phyloP scores from a whole-genome alignment of 2,888 invertebrate species.

The Lithophane ornitopus region DNA sequence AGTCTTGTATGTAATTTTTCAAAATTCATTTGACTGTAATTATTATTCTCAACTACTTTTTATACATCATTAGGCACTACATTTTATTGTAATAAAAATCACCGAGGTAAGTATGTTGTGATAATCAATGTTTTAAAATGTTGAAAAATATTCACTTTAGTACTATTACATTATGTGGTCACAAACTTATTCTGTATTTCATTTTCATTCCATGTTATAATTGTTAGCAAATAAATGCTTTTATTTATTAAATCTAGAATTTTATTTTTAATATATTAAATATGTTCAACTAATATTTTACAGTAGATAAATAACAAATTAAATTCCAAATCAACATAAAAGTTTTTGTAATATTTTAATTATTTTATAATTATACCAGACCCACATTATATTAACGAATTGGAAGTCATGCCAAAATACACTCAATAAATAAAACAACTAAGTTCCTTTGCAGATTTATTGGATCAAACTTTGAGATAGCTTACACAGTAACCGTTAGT shows the following conservation, averaged over 20 bases:
- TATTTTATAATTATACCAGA: background rate
- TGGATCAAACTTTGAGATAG: constrained; percentile 88
- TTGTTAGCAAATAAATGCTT: constrained; percentile 50
- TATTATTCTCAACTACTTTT: background rate
- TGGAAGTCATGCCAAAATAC: background rate
- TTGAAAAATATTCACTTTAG: background rate
- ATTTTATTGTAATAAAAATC: constrained; percentile 9
- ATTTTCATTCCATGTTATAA: constrained; percentile 46
- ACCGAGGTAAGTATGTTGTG: background rate
- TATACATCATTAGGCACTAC: background rate
- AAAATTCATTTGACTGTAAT: background rate
- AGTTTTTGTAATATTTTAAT: background rate
- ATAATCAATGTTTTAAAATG: background rate
- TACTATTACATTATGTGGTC: background rate
- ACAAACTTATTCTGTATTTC: constrained; percentile 12
- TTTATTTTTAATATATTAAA: background rate
- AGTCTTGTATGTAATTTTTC: background rate
- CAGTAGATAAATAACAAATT: background rate
- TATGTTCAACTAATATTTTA: too few species aligned
- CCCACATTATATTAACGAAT: background rate
- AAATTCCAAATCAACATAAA: background rate
- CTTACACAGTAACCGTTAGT: constrained; percentile 91
- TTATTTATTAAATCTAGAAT: constrained; percentile 36
- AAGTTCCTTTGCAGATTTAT: constrained; percentile 68
- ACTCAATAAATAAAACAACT: constrained; percentile 56